Percentiles rank a stretch among this genome's conserved stretches.
These are phyloP conservation scores for Chloroceryle inda DNA, from an alignment of 2,797 vertebrate species.

Conservation along the genomic window DNA sequence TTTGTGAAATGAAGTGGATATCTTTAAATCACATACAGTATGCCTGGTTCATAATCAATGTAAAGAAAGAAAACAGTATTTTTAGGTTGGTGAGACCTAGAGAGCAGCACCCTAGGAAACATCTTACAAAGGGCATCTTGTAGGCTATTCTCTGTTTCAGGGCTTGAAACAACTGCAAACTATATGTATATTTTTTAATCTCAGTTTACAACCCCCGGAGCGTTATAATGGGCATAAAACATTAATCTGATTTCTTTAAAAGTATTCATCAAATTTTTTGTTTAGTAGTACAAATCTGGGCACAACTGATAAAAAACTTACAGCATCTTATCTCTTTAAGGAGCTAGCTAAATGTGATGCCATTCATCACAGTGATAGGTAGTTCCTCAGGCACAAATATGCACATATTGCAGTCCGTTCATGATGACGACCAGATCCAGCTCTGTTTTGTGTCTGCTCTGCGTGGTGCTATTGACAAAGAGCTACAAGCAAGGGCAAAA, in stretches of 20 bases:
- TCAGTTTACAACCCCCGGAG: not conserved
- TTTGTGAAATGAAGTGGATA: not conserved
- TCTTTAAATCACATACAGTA: not conserved
- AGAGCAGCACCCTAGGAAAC: not conserved
- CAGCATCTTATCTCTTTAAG: not conserved
- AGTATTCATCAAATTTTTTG: conserved; percentile 16
- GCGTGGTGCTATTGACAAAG: fast-evolving
- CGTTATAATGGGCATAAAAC: not conserved
- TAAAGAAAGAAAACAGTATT: not conserved
- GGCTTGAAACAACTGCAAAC: not conserved
- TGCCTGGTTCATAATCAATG: not conserved
- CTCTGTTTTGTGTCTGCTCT: conserved; percentile 60
- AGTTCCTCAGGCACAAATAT: conserved; percentile 17
- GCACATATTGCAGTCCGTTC: fast-evolving
- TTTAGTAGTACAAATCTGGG: not conserved
- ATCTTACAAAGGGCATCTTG: not conserved
- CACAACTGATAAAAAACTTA: not conserved
- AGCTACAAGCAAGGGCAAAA: not conserved
- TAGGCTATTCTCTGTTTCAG: not conserved
- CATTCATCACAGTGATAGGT: conserved; percentile 41
- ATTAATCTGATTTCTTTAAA: conserved; percentile 15
- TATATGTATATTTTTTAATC: not conserved
- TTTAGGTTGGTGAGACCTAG: not conserved
- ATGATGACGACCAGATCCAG: conserved; percentile 35
- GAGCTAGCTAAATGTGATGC: not conserved